Conservation (phyloP, 2,797 vertebrate species). For the Monodelphis domestica region DNA sequence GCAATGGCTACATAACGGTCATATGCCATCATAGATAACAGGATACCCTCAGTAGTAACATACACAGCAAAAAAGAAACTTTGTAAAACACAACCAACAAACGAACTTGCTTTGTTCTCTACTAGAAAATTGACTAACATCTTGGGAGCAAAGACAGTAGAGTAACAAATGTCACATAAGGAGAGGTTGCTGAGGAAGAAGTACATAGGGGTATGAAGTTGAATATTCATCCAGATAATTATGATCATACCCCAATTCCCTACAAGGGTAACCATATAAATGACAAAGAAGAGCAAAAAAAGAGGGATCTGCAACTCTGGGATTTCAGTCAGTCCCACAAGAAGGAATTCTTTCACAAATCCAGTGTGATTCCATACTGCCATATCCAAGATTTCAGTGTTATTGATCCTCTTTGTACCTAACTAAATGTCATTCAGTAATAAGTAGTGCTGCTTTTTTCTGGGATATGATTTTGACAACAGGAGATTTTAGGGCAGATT, state of each 20-base stretch:
- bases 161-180: conserved; percentile 77
- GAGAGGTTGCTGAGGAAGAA: conserved; percentile 80
- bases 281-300: conserved; percentile 60
- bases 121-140: conserved; percentile 68
- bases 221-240: conserved; percentile 59
- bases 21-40: conserved; percentile 77
- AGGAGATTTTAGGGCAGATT: fast-evolving
- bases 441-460: background rate
- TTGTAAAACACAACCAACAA: conserved; percentile 70
- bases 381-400: fast-evolving
- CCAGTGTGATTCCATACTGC: conserved; percentile 18
- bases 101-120: conserved; percentile 62
- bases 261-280: conserved; percentile 69
- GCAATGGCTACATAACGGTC: conserved; percentile 72
- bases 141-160: conserved; percentile 73
- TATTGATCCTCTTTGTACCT: background rate
- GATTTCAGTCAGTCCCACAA: conserved; percentile 71
- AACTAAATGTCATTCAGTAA: background rate
- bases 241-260: conserved; percentile 75
- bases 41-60: conserved; percentile 65
- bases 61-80: conserved; percentile 73
- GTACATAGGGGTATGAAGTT: conserved; percentile 77
- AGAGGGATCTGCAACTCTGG: conserved; percentile 62
- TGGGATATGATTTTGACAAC: background rate
- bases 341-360: conserved; percentile 67